phyloP scores from a whole-genome alignment of 2,797 vertebrate genomes.

The Borostomias antarcticus region DNA sequence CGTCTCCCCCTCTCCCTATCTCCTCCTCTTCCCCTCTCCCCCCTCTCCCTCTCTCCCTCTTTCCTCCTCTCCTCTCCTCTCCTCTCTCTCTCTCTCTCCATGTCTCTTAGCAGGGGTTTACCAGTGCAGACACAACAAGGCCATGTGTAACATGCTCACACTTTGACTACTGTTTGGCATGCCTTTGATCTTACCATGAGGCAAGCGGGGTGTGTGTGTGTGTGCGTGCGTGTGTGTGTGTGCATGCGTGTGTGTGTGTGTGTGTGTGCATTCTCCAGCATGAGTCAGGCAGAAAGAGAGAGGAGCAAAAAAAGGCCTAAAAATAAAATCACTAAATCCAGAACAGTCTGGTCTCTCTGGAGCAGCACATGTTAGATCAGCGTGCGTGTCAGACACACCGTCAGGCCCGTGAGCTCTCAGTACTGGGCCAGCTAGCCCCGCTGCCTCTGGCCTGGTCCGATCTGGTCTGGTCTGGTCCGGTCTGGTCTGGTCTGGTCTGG shows the following conservation, averaged over 20 bases:
- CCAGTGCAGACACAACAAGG: slow-evolving; percentile 67
- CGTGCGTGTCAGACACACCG: background rate
- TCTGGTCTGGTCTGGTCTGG: too few relatives aligned
- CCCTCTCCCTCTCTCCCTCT: too few relatives aligned
- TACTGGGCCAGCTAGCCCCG: background rate
- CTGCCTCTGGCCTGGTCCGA: too few relatives aligned
- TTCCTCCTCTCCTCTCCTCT: slow-evolving; percentile 12
- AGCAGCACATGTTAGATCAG: background rate
- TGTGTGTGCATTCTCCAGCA: background rate
- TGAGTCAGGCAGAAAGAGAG: too few relatives aligned
- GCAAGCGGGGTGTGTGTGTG: slow-evolving; percentile 17
- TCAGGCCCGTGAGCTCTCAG: background rate
- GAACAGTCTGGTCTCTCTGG: background rate
- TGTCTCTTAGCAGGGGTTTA: slow-evolving; percentile 34
- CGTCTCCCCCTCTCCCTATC: too few relatives aligned
- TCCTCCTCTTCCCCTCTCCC: too few relatives aligned
- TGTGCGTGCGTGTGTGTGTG: slow-evolving; percentile 12
- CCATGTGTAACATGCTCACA: slow-evolving; percentile 57
- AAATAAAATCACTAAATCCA: background rate
- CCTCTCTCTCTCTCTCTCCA: slow-evolving; percentile 28
- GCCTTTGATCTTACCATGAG: slow-evolving; percentile 58
- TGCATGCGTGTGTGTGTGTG: slow-evolving; percentile 7
- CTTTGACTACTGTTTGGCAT: slow-evolving; percentile 63
- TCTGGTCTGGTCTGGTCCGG: too few relatives aligned
- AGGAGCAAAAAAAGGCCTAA: slow-evolving; percentile 3